These are phyloP conservation scores for Eumerus sabulonum DNA, from an alignment of 2,888 invertebrate genomes.

Conservation along the genomic window DNA sequence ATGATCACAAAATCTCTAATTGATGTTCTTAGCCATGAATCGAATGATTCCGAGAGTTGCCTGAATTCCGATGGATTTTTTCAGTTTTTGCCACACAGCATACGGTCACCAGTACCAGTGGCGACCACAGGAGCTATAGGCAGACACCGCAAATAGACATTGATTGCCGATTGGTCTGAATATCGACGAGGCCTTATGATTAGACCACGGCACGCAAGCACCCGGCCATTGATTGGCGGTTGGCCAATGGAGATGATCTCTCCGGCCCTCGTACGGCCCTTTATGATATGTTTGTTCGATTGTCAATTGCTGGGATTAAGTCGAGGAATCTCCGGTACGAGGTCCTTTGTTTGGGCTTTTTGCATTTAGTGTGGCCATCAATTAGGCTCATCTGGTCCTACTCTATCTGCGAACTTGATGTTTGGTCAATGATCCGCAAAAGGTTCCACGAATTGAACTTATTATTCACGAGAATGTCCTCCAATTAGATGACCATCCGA, in stretches of 20 bases:
- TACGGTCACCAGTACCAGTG: conserved; percentile 11
- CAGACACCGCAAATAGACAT: conserved; percentile 67
- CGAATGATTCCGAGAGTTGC: conserved; percentile 65
- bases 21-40: conserved; percentile 65
- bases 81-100: conserved; percentile 1
- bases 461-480: conserved; percentile 45
- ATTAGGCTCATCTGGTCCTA: conserved; percentile 52
- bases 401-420: conserved; percentile 33
- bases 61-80: conserved; percentile 58
- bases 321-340: conserved; percentile 41
- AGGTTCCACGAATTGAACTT: conserved; percentile 45
- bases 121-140: conserved; percentile 57
- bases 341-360: conserved; percentile 28
- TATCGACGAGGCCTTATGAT: conserved; percentile 62
- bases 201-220: conserved; percentile 64
- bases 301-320: conserved; percentile 67
- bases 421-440: conserved; percentile 4
- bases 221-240: conserved; percentile 60
- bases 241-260: conserved; percentile 56
- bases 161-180: conserved; percentile 63
- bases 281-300: conserved; percentile 66
- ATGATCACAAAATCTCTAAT: conserved; percentile 68
- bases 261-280: conserved; percentile 18
- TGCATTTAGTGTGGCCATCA: conserved; percentile 43
- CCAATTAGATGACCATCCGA: conserved; percentile 48